phyloP scores from a whole-genome alignment of 2,888 invertebrate genomes.

The Rhagophthalmus giganteus region DNA sequence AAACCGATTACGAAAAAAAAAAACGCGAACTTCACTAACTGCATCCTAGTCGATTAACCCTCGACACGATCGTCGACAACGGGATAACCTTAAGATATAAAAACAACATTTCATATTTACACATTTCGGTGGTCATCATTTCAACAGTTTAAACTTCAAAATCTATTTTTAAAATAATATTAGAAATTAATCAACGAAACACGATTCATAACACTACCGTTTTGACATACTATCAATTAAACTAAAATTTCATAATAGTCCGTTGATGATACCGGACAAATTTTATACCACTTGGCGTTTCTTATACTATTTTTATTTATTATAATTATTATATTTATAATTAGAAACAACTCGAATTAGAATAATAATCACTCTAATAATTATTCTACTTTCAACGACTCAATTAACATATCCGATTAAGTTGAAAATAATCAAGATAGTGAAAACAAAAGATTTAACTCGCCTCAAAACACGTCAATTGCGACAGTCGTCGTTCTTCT shows the following conservation, averaged over 20 bases:
- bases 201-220: background rate
- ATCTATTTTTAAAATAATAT: background rate
- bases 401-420: too few relatives aligned
- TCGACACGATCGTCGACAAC: too few relatives aligned
- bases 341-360: background rate
- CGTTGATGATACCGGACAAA: background rate
- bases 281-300: background rate
- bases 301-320: too few relatives aligned
- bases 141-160: background rate
- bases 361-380: too few relatives aligned
- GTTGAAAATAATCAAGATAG: too few relatives aligned
- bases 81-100: background rate
- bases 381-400: too few relatives aligned
- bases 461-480: too few relatives aligned
- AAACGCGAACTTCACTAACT: too few relatives aligned
- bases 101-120: background rate
- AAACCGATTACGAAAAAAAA: too few relatives aligned
- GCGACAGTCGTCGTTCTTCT: background rate
- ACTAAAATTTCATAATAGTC: background rate
- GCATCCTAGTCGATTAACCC: too few relatives aligned
- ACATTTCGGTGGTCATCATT: background rate
- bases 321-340: too few relatives aligned
- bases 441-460: too few relatives aligned
- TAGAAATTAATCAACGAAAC: background rate
- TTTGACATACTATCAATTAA: constrained; percentile 9